Evolutionary conservation across 1,140 invertebrate species (phyloP).

Genomic region (Scaptodrosophila lebanonensis): DNA sequence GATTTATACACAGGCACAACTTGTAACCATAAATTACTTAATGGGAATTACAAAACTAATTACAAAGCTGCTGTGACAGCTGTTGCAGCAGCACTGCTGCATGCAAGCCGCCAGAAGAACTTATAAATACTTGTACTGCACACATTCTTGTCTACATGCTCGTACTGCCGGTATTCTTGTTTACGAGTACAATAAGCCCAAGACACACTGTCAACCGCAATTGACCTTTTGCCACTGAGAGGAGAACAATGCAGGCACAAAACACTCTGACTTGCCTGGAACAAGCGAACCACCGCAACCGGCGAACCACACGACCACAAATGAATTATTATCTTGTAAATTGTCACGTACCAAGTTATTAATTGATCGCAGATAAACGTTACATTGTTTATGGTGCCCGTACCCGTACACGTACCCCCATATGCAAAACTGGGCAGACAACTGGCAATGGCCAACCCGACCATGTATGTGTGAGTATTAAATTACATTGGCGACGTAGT

Average conservation of each 20-base stretch:
- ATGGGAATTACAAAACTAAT: constrained; percentile 47
- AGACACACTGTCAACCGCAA: constrained; percentile 33
- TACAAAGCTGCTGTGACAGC: constrained; percentile 11
- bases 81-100: neutral
- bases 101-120: no score
- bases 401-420: no score
- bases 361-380: constrained; percentile 44
- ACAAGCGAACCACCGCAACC: constrained; percentile 1
- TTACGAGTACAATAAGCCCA: neutral
- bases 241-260: constrained; percentile 25
- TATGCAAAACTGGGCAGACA: no score
- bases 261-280: constrained; percentile 8
- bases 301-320: no score
- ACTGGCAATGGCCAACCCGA: constrained; percentile 3
- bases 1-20: constrained; percentile 50
- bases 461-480: constrained; percentile 21
- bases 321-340: constrained; percentile 65
- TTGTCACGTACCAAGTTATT: constrained; percentile 58
- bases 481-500: constrained; percentile 27
- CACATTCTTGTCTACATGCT: no score
- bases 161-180: no score
- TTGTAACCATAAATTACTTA: constrained; percentile 38
- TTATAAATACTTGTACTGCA: no score
- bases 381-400: no score
- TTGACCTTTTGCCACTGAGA: constrained; percentile 47